Conservation (phyloP, 2,888 invertebrate species). For the Eustalomyia histrio region DNA sequence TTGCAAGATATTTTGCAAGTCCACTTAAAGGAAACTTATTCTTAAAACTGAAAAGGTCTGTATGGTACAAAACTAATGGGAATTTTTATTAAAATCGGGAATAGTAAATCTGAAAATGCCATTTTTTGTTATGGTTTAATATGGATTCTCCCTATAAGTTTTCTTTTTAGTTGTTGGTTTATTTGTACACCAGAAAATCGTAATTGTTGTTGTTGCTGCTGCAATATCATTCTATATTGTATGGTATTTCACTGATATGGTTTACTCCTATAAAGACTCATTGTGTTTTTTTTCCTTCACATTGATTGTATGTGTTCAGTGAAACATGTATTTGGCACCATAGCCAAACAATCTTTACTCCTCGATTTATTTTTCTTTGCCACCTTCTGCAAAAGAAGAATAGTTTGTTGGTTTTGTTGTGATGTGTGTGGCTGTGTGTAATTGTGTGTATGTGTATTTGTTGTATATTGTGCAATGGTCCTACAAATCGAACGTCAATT, state of each 20-base stretch:
- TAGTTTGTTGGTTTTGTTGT: slow-evolving; percentile 18
- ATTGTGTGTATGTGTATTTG: slow-evolving; percentile 16
- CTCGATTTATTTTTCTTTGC: slow-evolving; percentile 39
- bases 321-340: slow-evolving; percentile 64
- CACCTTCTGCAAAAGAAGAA: slow-evolving; percentile 5
- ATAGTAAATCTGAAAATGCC: too few species aligned
- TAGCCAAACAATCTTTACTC: slow-evolving; percentile 58
- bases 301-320: slow-evolving; percentile 58
- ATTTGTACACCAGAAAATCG: background rate
- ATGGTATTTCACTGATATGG: background rate
- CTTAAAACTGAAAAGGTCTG: too few species aligned
- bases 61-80: too few species aligned
- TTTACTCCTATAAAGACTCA: slow-evolving; percentile 38
- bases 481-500: slow-evolving; percentile 78
- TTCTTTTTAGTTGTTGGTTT: background rate
- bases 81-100: too few species aligned
- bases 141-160: background rate
- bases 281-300: slow-evolving; percentile 40
- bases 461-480: slow-evolving; percentile 72
- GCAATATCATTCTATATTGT: background rate
- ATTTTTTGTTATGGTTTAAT: too few species aligned
- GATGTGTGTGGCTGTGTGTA: slow-evolving; percentile 2
- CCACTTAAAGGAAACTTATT: too few species aligned
- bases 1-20: too few species aligned
- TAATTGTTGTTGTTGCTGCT: slow-evolving; percentile 29